phyloP scores from a whole-genome alignment of 1,140 invertebrate species.

The Halyomorpha halys region DNA sequence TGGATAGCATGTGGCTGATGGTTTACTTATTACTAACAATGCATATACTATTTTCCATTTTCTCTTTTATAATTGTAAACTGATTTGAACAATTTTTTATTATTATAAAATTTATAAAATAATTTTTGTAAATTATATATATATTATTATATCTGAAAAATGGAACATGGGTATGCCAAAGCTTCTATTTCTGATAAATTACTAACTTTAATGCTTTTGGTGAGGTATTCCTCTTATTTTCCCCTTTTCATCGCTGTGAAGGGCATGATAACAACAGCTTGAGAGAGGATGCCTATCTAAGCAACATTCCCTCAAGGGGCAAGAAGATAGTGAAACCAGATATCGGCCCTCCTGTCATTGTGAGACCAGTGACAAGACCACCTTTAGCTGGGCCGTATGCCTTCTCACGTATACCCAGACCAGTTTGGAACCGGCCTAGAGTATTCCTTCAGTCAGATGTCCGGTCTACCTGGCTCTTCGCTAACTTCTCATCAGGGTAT shows the following conservation, averaged over 20 bases:
- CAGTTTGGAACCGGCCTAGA: constrained; percentile 65
- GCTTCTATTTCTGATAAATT: too few species aligned
- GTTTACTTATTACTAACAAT: too few species aligned
- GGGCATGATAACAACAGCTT: constrained; percentile 1
- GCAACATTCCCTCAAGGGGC: constrained; percentile 39
- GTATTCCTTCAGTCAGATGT: constrained; percentile 48
- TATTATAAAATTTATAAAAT: too few species aligned
- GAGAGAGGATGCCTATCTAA: constrained; percentile 2
- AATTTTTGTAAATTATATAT: too few species aligned
- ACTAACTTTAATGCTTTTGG: neutral
- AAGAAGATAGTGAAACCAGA: constrained; percentile 45
- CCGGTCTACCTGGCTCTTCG: constrained; percentile 68
- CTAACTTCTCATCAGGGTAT: constrained; percentile 68
- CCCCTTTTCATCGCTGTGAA: constrained; percentile 1
- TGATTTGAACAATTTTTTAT: too few species aligned
- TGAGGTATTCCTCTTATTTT: neutral
- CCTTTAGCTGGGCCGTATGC: constrained; percentile 79
- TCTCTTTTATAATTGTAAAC: too few species aligned
- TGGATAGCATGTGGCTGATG: neutral
- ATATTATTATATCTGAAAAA: too few species aligned
- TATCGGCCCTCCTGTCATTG: constrained; percentile 29
- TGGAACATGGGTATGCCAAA: too few species aligned
- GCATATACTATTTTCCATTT: too few species aligned
- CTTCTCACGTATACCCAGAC: constrained; percentile 72
- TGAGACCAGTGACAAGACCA: constrained; percentile 56